phyloP scores from a whole-genome alignment of 2,888 invertebrate genomes.

The Pseudococcus jackbeardsleyi region DNA sequence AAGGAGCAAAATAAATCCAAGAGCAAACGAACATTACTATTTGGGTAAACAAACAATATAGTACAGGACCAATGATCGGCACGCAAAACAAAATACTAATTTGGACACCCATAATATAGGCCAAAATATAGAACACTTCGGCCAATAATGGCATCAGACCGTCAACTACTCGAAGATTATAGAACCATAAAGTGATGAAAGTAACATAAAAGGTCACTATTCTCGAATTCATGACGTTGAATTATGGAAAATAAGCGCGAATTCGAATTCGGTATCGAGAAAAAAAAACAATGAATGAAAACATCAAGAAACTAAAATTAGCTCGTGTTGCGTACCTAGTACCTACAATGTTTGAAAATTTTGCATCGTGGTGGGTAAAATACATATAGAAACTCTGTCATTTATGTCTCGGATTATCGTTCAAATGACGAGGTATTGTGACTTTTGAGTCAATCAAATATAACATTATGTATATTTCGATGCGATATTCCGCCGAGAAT shows the following conservation, averaged over 20 bases:
- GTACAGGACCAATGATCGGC: neutral
- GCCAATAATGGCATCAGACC: neutral
- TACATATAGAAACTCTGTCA: no score
- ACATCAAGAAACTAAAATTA: no score
- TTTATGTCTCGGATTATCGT: no score
- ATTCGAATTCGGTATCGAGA: no score
- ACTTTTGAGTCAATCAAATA: neutral
- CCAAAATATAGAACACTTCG: neutral
- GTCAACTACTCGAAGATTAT: neutral
- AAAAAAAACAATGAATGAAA: no score
- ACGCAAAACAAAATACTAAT: neutral
- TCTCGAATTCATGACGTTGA: neutral
- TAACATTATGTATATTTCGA: neutral
- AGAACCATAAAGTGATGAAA: neutral
- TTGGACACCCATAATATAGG: neutral
- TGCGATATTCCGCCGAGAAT: neutral
- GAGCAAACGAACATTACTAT: neutral
- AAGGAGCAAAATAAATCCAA: neutral
- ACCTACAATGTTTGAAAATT: no score
- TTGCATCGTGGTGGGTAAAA: no score
- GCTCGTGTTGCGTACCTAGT: no score
- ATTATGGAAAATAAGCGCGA: neutral
- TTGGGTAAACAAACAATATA: neutral
- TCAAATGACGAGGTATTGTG: neutral
- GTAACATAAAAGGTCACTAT: neutral